These are phyloP conservation scores for Pteronotus mesoamericanus DNA, from an alignment of 2,797 vertebrate genomes.

Conservation along the genomic window DNA sequence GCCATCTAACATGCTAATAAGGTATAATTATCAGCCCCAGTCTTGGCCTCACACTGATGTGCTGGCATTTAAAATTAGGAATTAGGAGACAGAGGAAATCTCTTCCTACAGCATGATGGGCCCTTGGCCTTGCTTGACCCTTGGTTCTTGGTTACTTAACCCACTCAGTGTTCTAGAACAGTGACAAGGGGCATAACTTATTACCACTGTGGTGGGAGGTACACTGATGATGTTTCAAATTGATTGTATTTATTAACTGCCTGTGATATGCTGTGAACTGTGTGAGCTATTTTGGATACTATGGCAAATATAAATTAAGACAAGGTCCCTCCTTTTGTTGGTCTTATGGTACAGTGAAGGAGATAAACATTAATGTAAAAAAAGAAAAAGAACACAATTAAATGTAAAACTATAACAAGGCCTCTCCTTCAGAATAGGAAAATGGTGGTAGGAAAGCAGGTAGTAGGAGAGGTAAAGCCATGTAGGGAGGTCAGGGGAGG, in stretches of 20 bases:
- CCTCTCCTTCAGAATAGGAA: background rate
- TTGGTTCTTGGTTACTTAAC: background rate
- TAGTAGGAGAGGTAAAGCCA: background rate
- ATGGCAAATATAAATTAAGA: background rate
- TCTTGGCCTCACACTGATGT: background rate
- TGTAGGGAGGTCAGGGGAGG: background rate
- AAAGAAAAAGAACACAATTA: background rate
- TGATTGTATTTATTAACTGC: background rate
- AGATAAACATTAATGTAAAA: background rate
- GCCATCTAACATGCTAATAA: background rate
- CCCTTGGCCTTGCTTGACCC: background rate
- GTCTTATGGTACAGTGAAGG: background rate
- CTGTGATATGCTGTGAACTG: background rate
- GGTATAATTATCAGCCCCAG: background rate
- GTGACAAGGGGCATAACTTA: background rate
- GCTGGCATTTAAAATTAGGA: background rate
- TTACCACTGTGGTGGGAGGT: background rate
- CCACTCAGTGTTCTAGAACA: background rate
- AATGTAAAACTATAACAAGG: background rate
- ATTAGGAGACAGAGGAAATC: background rate
- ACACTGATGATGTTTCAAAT: background rate
- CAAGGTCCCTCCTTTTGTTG: background rate
- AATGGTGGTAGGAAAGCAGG: background rate
- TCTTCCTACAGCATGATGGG: background rate
- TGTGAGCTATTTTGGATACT: background rate